Evolutionary conservation across 2,113 vertebrate species (phyloP).

Genomic region (Catharus bicknelli): DNA sequence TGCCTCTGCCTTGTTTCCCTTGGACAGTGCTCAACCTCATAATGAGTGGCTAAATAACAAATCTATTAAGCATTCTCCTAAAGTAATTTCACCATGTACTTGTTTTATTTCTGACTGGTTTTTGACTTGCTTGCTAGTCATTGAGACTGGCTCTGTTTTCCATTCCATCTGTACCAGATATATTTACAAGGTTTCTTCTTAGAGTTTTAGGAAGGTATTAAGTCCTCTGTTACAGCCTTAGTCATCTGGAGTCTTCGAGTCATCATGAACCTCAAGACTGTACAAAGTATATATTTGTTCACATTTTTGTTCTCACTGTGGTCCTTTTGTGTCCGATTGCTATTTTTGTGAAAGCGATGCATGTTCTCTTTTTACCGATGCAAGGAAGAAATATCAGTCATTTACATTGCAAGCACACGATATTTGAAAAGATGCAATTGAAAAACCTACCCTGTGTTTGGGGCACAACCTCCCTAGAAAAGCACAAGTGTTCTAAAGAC

Average conservation of each 20-base stretch:
- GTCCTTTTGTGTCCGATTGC: background rate
- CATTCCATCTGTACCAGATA: background rate
- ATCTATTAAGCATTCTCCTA: background rate
- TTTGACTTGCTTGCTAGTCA: background rate
- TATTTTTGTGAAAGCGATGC: background rate
- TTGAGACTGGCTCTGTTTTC: background rate
- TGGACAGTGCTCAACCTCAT: background rate
- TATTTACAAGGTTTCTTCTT: background rate
- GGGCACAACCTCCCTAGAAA: background rate
- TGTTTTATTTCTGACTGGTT: background rate
- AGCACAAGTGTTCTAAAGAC: background rate
- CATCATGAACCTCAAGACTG: background rate
- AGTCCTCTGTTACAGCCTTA: background rate
- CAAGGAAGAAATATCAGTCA: background rate
- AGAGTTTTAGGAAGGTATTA: background rate
- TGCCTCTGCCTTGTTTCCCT: background rate
- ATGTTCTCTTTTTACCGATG: background rate
- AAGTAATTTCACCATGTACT: background rate
- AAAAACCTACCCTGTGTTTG: background rate
- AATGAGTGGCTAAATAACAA: background rate
- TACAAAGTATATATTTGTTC: fast-evolving
- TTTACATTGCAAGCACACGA: background rate
- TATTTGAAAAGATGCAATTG: background rate
- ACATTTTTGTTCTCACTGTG: background rate
- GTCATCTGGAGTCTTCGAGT: background rate